Evolutionary conservation across 2,797 vertebrate genomes (phyloP).

Genomic region (Pelodytes ibericus): DNA sequence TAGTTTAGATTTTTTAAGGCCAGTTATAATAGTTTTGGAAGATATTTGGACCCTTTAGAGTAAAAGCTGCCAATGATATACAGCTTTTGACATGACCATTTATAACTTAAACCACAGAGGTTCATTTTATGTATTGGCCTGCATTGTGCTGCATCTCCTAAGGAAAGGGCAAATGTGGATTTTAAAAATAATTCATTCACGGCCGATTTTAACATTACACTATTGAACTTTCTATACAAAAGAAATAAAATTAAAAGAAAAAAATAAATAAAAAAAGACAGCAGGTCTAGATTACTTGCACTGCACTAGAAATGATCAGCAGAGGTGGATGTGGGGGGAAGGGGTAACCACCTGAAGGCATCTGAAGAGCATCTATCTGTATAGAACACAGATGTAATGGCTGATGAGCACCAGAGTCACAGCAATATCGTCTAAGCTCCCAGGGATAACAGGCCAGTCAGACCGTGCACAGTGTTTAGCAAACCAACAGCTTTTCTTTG

Average conservation of each 20-base stretch:
- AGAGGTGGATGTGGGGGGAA: not conserved
- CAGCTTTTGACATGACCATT: not conserved
- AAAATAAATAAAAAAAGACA: constrained; percentile 39
- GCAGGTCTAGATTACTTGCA: constrained; percentile 17
- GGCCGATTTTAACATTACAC: not conserved
- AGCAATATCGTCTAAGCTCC: constrained; percentile 29
- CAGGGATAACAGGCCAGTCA: constrained; percentile 4
- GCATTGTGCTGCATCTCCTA: not conserved
- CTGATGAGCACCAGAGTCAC: constrained; percentile 1
- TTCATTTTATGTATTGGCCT: not conserved
- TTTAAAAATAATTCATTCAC: not conserved
- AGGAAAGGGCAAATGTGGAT: not conserved
- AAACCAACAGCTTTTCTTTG: not conserved
- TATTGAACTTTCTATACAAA: constrained; percentile 13
- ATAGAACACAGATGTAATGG: constrained; percentile 50
- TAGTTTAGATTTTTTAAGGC: too few species aligned
- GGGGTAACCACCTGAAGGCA: constrained; percentile 57
- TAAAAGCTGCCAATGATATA: not conserved
- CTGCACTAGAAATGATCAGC: constrained; percentile 24
- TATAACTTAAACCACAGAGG: not conserved
- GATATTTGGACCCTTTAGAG: not conserved
- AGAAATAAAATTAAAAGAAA: constrained; percentile 27
- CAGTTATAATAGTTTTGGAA: too few species aligned
- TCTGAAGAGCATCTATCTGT: not conserved
- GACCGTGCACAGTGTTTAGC: not conserved